Percentiles rank a stretch among this genome's conserved stretches.
phyloP scores from a whole-genome alignment of 64 coral and sea anemone species.

The Orbicella faveolata region DNA sequence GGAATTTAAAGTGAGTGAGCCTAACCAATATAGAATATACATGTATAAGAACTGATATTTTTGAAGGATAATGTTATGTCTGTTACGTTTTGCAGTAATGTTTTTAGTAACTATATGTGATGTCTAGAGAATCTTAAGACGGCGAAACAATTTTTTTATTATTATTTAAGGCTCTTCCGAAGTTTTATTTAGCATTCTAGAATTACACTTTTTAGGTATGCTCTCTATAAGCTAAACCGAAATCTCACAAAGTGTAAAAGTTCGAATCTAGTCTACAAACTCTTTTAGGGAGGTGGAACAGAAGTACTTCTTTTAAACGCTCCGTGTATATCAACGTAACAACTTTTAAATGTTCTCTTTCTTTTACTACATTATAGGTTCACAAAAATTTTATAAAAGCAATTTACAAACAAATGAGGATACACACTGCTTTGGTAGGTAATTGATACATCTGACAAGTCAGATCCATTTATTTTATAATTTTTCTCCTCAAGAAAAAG shows the following conservation, averaged over 20 bases:
- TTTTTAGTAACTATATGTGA: too few relatives aligned
- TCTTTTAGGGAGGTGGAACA: not conserved
- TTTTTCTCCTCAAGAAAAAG: not conserved
- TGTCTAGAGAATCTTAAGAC: too few relatives aligned
- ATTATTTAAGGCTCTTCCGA: too few relatives aligned
- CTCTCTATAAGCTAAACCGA: too few relatives aligned
- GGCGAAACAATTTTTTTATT: too few relatives aligned
- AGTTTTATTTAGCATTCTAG: too few relatives aligned
- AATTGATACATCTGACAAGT: not conserved
- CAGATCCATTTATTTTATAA: not conserved
- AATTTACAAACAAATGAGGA: constrained; percentile 17
- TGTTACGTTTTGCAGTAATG: too few relatives aligned
- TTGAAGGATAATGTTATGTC: too few relatives aligned
- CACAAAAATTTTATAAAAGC: constrained; percentile 1
- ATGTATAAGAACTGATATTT: too few relatives aligned
- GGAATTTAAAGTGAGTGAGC: not conserved
- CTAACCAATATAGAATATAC: not conserved
- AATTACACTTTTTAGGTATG: too few relatives aligned
- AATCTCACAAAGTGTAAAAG: too few relatives aligned
- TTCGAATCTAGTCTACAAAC: too few relatives aligned
- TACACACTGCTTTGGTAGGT: constrained; percentile 17
- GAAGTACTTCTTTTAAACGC: not conserved
- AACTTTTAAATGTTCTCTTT: not conserved
- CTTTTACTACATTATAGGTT: not conserved
- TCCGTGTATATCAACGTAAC: not conserved